Evolutionary conservation across 2,113 vertebrate genomes (phyloP), one percentile per base, ranked within the genome.

Genomic region (Malurus alboscapulatus): DNA sequence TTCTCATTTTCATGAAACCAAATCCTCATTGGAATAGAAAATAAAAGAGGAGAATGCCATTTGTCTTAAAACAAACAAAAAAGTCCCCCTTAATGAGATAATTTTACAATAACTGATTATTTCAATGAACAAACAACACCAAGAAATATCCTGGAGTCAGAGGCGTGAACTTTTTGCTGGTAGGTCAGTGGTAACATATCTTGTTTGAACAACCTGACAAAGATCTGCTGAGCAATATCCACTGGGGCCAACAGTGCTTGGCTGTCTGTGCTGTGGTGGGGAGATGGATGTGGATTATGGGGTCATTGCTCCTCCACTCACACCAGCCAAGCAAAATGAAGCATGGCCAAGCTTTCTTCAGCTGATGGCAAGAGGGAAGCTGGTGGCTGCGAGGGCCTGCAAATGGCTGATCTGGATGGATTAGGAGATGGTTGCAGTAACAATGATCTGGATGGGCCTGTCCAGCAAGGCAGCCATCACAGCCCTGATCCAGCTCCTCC

Each of bases 171-270:
- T 86, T 78, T 36, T 27, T 67, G 76, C 75, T 78, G 77, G 78
- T 82, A 94, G 93, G 96, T 95, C 93, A 91, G 40, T 9, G 65
- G 93, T 94, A 96, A 93, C 34, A 5, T 63, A 94, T 84, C 89
- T 94, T 96, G 93, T 97, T 97, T 96, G 88, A 72, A 96, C 65
- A 96, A 94, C 24, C 90, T 88, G 96, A 97, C 96, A 96, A 96
- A 93, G 94, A 96, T 96, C 96, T 96, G 95, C 96, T 97, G 97
- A 97, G 90, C 87, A 90, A 95, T 84, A 81, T 92, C 75, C 93
- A 91, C 1, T 1, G 13, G 47, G 91, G 93, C 96, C 96, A 97
- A 72, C 78, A 79, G 92, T 1, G 51, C 86, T 94, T 95, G 95
- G 96, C 94, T 83, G 90, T 36, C 88, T 94, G 84, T 2, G 2